These are phyloP conservation scores for Halictus rubicundus DNA, from an alignment of 1,140 invertebrate genomes.

Conservation along the genomic window DNA sequence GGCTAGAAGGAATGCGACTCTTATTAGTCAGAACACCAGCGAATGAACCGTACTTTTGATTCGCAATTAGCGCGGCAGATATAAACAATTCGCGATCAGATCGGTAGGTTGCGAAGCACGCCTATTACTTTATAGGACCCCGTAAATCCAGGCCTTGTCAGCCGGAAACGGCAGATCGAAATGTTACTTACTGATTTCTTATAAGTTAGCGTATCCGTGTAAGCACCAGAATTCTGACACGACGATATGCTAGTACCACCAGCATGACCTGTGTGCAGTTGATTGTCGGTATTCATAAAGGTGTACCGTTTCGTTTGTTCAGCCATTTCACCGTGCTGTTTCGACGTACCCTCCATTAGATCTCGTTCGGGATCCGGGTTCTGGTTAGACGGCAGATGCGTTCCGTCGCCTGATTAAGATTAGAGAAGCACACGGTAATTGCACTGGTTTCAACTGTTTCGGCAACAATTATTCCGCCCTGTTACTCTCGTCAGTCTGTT, in stretches of 20 bases:
- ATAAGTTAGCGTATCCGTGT: conserved; percentile 79
- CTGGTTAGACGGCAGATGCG: conserved; percentile 75
- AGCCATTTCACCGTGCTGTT: conserved; percentile 74
- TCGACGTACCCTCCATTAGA: conserved; percentile 76
- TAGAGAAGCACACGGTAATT: neutral
- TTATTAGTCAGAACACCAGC: no score
- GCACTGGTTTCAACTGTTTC: no score
- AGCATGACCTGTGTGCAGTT: conserved; percentile 75
- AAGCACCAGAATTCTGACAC: conserved; percentile 76
- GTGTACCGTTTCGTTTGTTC: conserved; percentile 77
- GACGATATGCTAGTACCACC: conserved; percentile 77
- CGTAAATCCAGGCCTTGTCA: no score
- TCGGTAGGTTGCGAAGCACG: no score
- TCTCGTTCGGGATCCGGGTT: conserved; percentile 77
- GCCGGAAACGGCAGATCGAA: neutral
- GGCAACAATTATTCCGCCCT: no score
- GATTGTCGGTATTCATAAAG: conserved; percentile 77
- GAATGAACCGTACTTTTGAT: no score
- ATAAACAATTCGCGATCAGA: no score
- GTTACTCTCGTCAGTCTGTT: no score
- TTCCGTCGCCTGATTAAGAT: conserved; percentile 70
- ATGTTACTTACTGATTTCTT: conserved; percentile 74
- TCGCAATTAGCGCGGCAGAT: no score
- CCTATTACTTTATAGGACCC: no score
- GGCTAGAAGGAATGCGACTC: no score